These are phyloP conservation scores for Arrhamphus sclerolepis DNA, from an alignment of 2,797 vertebrate species.

Conservation along the genomic window DNA sequence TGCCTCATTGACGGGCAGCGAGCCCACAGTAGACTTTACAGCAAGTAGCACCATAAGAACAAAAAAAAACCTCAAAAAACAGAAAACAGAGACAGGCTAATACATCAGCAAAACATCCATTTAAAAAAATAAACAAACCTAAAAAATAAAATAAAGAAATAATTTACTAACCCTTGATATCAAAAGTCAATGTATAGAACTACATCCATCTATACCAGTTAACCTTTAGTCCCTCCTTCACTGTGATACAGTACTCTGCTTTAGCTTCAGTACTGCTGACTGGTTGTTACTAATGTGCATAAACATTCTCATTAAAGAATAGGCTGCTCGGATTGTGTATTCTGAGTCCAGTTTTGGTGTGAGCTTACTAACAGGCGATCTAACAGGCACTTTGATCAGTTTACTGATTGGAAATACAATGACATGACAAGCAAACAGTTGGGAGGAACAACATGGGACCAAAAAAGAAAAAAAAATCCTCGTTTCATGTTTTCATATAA, in stretches of 20 bases:
- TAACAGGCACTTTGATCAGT: constrained; percentile 72
- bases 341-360: constrained; percentile 67
- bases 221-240: constrained; percentile 32
- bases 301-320: constrained; percentile 51
- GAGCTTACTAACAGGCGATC: constrained; percentile 59
- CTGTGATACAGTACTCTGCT: constrained; percentile 50
- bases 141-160: constrained; percentile 41
- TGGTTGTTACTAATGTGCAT: constrained; percentile 43
- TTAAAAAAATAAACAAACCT: constrained; percentile 31
- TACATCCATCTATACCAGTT: constrained; percentile 43
- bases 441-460: not conserved
- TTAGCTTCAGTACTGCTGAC: constrained; percentile 34
- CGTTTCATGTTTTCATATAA: constrained; percentile 19
- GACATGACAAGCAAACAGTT: constrained; percentile 8
- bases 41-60: constrained; percentile 67
- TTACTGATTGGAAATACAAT: constrained; percentile 32
- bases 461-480: constrained; percentile 21
- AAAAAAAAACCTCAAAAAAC: too few relatives aligned
- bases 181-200: constrained; percentile 48
- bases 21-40: constrained; percentile 32
- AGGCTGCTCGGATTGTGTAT: constrained; percentile 48
- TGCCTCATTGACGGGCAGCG: constrained; percentile 25
- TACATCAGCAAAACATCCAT: constrained; percentile 35
- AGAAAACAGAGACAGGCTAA: constrained; percentile 35
- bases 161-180: constrained; percentile 59